Conservation (phyloP, 2,888 invertebrate species). For the Agonopterix alstromeriana region DNA sequence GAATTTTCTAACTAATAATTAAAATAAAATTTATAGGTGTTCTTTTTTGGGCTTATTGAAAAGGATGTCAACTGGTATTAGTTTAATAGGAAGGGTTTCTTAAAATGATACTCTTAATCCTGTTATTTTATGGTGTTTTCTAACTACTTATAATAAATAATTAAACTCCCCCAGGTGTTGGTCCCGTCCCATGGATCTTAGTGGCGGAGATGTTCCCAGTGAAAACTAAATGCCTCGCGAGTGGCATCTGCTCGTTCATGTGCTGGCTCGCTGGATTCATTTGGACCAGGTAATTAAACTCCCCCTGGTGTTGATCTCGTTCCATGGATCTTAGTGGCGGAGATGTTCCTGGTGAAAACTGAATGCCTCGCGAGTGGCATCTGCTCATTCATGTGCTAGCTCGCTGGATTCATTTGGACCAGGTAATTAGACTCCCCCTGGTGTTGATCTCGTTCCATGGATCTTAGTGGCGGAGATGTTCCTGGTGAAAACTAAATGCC, state of each 20-base stretch:
- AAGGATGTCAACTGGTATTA: too few relatives aligned
- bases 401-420: slow-evolving; percentile 85
- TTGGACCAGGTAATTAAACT: slow-evolving; percentile 77
- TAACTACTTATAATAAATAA: too few relatives aligned
- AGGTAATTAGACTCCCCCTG: slow-evolving; percentile 46
- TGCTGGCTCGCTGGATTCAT: slow-evolving; percentile 88
- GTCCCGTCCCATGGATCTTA: slow-evolving; percentile 89
- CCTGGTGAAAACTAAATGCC: slow-evolving; percentile 85
- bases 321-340: slow-evolving; percentile 85
- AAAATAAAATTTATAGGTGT: too few relatives aligned
- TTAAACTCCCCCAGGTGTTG: slow-evolving; percentile 66
- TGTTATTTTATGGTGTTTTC: too few relatives aligned
- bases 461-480: background rate
- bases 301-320: slow-evolving; percentile 33
- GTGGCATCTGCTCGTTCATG: slow-evolving; percentile 84
- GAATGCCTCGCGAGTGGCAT: slow-evolving; percentile 85
- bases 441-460: background rate
- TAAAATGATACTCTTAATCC: too few relatives aligned
- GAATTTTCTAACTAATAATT: too few relatives aligned
- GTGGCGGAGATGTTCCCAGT: slow-evolving; percentile 90
- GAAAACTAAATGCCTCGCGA: slow-evolving; percentile 85
- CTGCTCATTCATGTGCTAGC: slow-evolving; percentile 83
- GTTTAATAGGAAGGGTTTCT: too few relatives aligned
- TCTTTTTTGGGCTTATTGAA: too few relatives aligned
- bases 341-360: slow-evolving; percentile 88